Conservation (phyloP, 2,888 invertebrate genomes). For the Melinaea menophilus region DNA sequence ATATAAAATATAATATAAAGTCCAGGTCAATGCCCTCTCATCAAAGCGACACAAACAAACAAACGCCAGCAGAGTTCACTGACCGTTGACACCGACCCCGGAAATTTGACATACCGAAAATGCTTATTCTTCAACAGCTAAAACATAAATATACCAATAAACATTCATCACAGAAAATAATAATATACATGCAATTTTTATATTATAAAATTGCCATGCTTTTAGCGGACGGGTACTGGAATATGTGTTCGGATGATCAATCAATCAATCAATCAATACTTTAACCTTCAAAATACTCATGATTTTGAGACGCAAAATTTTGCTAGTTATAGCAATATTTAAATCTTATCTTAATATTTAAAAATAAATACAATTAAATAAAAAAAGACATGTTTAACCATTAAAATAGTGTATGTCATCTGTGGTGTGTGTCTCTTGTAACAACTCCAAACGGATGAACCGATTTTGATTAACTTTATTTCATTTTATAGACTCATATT, state of each 20-base stretch:
- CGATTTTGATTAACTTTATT: too few relatives aligned
- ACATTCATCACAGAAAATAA: slow-evolving; percentile 33
- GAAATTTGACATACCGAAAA: slow-evolving; percentile 78
- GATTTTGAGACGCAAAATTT: not conserved
- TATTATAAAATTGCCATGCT: slow-evolving; percentile 21
- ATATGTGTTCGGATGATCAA: not conserved
- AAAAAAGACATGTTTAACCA: too few relatives aligned
- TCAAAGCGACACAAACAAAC: slow-evolving; percentile 65
- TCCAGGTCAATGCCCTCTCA: slow-evolving; percentile 26
- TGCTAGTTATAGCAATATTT: not conserved
- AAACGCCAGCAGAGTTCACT: slow-evolving; percentile 66
- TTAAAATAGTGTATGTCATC: too few relatives aligned
- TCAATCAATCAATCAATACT: not conserved
- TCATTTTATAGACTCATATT: too few relatives aligned
- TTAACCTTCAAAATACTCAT: not conserved
- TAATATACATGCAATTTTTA: slow-evolving; percentile 22
- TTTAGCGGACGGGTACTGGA: slow-evolving; percentile 5
- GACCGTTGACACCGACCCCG: slow-evolving; percentile 74
- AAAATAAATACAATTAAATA: not conserved
- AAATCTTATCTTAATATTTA: not conserved
- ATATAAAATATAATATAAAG: too few relatives aligned
- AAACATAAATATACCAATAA: slow-evolving; percentile 76
- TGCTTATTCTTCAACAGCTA: slow-evolving; percentile 77
- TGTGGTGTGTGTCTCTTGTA: too few relatives aligned
- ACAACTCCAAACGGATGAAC: too few relatives aligned